phyloP scores from a whole-genome alignment of 2,113 vertebrate genomes.

The Bucco capensis region DNA sequence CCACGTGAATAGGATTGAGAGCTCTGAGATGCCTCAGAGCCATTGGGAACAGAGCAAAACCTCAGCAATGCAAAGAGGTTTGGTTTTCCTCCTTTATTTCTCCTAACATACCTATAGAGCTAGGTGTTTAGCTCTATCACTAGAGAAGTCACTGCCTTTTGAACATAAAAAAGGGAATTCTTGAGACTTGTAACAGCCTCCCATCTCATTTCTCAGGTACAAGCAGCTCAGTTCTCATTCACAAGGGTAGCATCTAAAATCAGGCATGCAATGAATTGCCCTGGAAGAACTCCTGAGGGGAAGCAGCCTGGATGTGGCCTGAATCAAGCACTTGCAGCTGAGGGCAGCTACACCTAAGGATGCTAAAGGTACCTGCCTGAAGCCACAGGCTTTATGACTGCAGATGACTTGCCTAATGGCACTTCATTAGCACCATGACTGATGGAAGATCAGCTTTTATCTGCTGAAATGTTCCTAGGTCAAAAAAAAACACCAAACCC shows the following conservation, averaged over 20 bases:
- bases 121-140: not conserved
- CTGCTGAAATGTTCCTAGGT: not conserved
- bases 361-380: not conserved
- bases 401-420: not conserved
- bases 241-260: not conserved
- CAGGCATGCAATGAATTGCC: not conserved
- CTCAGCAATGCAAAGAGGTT: not conserved
- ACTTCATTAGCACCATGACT: not conserved
- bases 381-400: not conserved
- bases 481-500: too few relatives aligned
- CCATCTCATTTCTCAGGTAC: not conserved
- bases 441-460: not conserved
- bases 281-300: not conserved
- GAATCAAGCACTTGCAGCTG: constrained; percentile 1
- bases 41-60: not conserved
- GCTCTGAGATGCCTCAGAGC: not conserved
- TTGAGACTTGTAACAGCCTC: not conserved
- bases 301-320: not conserved
- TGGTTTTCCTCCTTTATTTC: not conserved
- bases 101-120: not conserved
- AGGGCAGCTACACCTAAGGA: not conserved
- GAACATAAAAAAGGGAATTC: not conserved
- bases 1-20: not conserved
- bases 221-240: not conserved
- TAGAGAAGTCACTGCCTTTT: not conserved